phyloP scores from a whole-genome alignment of 2,113 vertebrate species.

The Rattus rattus region DNA sequence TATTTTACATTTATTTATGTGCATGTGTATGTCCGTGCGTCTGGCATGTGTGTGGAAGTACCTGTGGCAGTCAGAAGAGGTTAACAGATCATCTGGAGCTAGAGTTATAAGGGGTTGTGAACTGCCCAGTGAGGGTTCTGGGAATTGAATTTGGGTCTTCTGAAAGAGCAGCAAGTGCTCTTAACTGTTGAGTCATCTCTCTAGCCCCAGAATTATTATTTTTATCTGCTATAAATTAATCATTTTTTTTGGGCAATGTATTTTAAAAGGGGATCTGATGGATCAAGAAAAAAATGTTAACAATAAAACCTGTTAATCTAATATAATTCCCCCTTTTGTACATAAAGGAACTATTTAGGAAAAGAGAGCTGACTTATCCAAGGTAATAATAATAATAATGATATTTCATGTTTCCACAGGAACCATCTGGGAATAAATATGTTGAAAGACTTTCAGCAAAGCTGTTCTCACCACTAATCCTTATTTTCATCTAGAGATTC shows the following conservation, averaged over 20 bases:
- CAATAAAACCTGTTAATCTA: not conserved
- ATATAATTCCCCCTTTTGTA: not conserved
- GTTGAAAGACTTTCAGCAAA: constrained; percentile 75
- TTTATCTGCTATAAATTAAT: constrained; percentile 37
- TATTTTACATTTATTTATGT: not conserved
- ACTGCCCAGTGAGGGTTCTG: not conserved
- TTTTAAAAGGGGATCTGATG: constrained; percentile 3
- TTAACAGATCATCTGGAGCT: not conserved
- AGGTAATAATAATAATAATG: not conserved
- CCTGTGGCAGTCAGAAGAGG: not conserved
- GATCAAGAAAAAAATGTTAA: not conserved
- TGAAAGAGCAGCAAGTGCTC: not conserved
- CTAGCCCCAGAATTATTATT: not conserved
- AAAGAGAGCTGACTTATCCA: not conserved
- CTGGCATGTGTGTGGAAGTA: not conserved
- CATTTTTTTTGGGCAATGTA: not conserved
- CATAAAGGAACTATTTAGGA: not conserved
- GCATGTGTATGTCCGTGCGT: not conserved
- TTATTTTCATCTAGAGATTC: constrained; percentile 75
- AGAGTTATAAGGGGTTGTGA: not conserved
- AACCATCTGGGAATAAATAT: constrained; percentile 76
- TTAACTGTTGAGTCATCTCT: not conserved
- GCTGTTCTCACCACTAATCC: constrained; percentile 66
- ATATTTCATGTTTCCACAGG: constrained; percentile 69
- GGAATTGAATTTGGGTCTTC: not conserved